phyloP scores from a whole-genome alignment of 2,888 invertebrate species.

The Euzetes globulus region DNA sequence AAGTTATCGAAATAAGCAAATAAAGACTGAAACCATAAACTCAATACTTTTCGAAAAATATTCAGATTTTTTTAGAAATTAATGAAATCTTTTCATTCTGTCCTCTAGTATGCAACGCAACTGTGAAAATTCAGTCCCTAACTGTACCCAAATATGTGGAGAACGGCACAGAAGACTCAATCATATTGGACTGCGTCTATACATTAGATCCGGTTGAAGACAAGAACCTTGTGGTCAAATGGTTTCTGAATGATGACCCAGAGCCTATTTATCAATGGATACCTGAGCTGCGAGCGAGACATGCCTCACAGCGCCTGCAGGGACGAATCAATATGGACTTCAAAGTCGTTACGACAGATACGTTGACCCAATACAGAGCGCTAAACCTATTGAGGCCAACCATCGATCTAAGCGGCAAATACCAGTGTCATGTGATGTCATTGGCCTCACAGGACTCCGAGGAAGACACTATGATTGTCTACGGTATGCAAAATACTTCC shows the following conservation, averaged over 20 bases:
- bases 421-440: conserved; percentile 41
- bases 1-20: no score
- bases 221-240: conserved; percentile 41
- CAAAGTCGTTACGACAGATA: conserved; percentile 34
- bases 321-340: conserved; percentile 39
- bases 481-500: conserved; percentile 39
- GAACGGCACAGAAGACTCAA: conserved; percentile 41
- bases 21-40: no score
- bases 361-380: conserved; percentile 39
- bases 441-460: conserved; percentile 38
- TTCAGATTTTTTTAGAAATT: no score
- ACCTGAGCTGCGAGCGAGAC: conserved; percentile 38
- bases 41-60: no score
- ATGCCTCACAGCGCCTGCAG: conserved; percentile 40
- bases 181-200: conserved; percentile 42
- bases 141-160: conserved; percentile 40
- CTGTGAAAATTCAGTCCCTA: conserved; percentile 39
- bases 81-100: not conserved
- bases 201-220: conserved; percentile 38
- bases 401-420: conserved; percentile 41
- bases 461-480: conserved; percentile 41
- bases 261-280: conserved; percentile 43
- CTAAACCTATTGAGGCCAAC: conserved; percentile 41
- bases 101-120: not conserved
- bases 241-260: conserved; percentile 42